phyloP scores from a whole-genome alignment of 2,888 invertebrate species.

The Yponomeuta evonymella region DNA sequence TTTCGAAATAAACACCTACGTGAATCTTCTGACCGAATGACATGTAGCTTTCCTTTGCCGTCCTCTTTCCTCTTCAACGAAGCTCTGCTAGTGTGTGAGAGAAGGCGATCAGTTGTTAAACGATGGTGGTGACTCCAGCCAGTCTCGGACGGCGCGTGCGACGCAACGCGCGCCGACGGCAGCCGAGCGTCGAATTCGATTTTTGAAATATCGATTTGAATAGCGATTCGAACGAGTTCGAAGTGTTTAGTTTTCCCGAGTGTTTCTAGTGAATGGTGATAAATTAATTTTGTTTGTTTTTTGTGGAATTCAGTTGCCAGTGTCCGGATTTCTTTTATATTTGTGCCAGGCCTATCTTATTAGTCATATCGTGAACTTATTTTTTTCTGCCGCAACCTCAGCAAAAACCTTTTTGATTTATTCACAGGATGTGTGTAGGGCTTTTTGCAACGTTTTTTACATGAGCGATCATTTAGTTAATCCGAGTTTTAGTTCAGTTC shows the following conservation, averaged over 20 bases:
- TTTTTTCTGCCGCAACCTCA: not conserved
- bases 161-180: slow-evolving; percentile 43
- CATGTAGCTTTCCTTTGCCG: slow-evolving; percentile 32
- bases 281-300: not conserved
- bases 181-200: slow-evolving; percentile 28
- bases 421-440: not conserved
- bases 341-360: slow-evolving; percentile 1
- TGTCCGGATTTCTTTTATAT: not conserved
- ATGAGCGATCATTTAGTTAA: not conserved
- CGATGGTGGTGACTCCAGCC: slow-evolving; percentile 54
- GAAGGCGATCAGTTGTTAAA: slow-evolving; percentile 44
- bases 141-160: slow-evolving; percentile 67
- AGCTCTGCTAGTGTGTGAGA: slow-evolving; percentile 37
- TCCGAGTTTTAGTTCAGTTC: not conserved
- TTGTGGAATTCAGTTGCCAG: slow-evolving; percentile 32
- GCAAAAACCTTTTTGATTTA: slow-evolving; percentile 1
- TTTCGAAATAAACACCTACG: slow-evolving; percentile 55
- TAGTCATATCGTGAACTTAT: slow-evolving; percentile 14
- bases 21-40: slow-evolving; percentile 37
- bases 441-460: not conserved
- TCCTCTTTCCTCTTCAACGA: slow-evolving; percentile 17
- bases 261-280: slow-evolving; percentile 30
- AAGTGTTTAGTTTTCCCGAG: slow-evolving; percentile 47
- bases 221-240: slow-evolving; percentile 37
- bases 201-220: slow-evolving; percentile 39